Percentiles rank a stretch among this genome's conserved stretches.
Evolutionary conservation across 2,888 invertebrate genomes (phyloP).

Genomic region (Drosophila mettleri): DNA sequence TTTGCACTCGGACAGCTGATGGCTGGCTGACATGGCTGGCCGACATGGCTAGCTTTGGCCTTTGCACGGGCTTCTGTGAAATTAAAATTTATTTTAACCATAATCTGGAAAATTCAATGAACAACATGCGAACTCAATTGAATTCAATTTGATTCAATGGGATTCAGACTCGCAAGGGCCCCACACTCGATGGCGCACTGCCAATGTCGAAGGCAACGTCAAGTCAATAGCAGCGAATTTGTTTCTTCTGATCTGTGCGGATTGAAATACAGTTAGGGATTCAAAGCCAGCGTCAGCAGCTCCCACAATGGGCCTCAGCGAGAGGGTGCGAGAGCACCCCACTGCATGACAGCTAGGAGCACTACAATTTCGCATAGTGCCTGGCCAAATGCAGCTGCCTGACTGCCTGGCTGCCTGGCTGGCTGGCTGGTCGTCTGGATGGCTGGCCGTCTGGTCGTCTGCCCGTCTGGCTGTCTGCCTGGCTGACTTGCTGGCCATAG

Average conservation of each 20-base stretch:
- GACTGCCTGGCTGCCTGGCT: slow-evolving; percentile 3
- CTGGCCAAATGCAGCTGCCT: slow-evolving; percentile 14
- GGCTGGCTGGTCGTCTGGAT: slow-evolving; percentile 8
- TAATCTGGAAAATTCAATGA: slow-evolving; percentile 75
- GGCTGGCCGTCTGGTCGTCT: slow-evolving; percentile 8
- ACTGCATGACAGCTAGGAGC: slow-evolving; percentile 18
- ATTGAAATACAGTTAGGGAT: slow-evolving; percentile 15
- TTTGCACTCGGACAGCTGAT: slow-evolving; percentile 36
- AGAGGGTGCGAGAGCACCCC: background rate
- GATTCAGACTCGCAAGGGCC: slow-evolving; percentile 35
- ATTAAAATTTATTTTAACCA: slow-evolving; percentile 76
- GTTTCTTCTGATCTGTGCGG: slow-evolving; percentile 22
- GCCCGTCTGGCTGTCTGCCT: slow-evolving; percentile 4
- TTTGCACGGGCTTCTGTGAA: slow-evolving; percentile 47
- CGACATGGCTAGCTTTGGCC: background rate
- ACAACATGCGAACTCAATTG: slow-evolving; percentile 71
- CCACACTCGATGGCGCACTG: slow-evolving; percentile 12
- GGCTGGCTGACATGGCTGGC: background rate
- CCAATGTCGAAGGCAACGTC: slow-evolving; percentile 13
- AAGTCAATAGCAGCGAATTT: slow-evolving; percentile 34
- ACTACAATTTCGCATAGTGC: slow-evolving; percentile 23
- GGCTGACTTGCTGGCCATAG: slow-evolving; percentile 12
- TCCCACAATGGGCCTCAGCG: background rate
- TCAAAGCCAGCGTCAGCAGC: slow-evolving; percentile 13
- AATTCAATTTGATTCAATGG: slow-evolving; percentile 76